Evolutionary conservation across 2,113 vertebrate genomes (phyloP).

Genomic region (Brachyistius frenatus): DNA sequence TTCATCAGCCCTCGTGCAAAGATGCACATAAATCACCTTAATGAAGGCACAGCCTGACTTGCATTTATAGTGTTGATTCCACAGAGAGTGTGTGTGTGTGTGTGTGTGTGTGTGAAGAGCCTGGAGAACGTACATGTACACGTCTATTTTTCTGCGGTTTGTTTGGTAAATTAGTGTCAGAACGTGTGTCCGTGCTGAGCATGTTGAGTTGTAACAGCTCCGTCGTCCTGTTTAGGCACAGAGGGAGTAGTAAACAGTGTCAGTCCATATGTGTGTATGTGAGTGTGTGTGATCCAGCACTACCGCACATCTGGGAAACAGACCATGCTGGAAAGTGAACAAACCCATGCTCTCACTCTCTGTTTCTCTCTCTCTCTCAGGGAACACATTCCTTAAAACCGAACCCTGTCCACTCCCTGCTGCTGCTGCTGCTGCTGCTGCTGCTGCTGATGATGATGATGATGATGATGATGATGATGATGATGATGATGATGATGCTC

Average conservation of each 20-base stretch:
- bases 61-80: not conserved
- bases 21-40: conserved; percentile 30
- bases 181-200: not conserved
- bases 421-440: not conserved
- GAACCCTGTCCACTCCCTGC: conserved; percentile 47
- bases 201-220: not conserved
- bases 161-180: conserved; percentile 7
- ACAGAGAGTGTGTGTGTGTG: not conserved
- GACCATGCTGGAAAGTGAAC: conserved; percentile 68
- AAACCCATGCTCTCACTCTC: conserved; percentile 32
- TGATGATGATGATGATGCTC: not conserved
- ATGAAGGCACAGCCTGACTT: not conserved
- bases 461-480: conserved; percentile 1
- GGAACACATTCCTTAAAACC: conserved; percentile 64
- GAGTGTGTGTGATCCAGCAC: conserved; percentile 21
- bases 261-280: conserved; percentile 47
- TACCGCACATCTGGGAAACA: conserved; percentile 90
- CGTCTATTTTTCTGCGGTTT: not conserved
- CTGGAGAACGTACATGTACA: not conserved
- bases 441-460: conserved; percentile 1
- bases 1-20: conserved; percentile 6
- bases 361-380: conserved; percentile 27
- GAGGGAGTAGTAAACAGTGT: conserved; percentile 65
- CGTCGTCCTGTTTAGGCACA: conserved; percentile 50
- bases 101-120: not conserved